Evolutionary conservation across 2,888 invertebrate species (phyloP), one percentile per base, ranked within the genome.

Genomic region (Digitonthophagus gazella): DNA sequence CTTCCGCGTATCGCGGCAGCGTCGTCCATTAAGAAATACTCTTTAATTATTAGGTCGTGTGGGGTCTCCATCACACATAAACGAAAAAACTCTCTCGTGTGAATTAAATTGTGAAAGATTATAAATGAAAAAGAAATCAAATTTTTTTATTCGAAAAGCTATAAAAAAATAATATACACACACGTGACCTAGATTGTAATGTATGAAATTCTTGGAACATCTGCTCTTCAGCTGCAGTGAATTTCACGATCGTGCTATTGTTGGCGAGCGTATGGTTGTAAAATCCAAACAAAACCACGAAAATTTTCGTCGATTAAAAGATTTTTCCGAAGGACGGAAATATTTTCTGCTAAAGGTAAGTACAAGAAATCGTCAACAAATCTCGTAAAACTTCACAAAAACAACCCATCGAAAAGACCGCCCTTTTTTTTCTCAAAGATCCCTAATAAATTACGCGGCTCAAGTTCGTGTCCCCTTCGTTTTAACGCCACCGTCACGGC

Each of bases 1-100:
- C 61, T 61, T 61, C 61, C 61, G 61, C 18, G 61, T 61, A 61
- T 61, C 61, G 61, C 18, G 28, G 8, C 28, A 8, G 16, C n/a
- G 16, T 20, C 61, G 19, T 61, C 20, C 61, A 20, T 61, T 61
- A 19, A 18, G 19, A 20, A 61, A 19, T 19, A 18, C 61, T 61
- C 18, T 61, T 61, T 61, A 61, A 61, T 61, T 19, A 61, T 61
- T 61, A 11, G 28, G 61, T 18, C 61, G 18, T 16, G 58, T 18
- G 18, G 61, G 61, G 20, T 18, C 61, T 15, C 11, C 28, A 20
- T 2, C 4, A n/a, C n/a, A n/a, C n/a, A n/a, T n/a, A n/a, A n/a
- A 11, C 15, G 58, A 58, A 58, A 1, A 58, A 15, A 11, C n/a
- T n/a, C 3, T n/a, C 6, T n/a, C 2, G 61, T 1, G 16, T 1